phyloP scores from a whole-genome alignment of 2,113 vertebrate species.

The Setophaga coronata region DNA sequence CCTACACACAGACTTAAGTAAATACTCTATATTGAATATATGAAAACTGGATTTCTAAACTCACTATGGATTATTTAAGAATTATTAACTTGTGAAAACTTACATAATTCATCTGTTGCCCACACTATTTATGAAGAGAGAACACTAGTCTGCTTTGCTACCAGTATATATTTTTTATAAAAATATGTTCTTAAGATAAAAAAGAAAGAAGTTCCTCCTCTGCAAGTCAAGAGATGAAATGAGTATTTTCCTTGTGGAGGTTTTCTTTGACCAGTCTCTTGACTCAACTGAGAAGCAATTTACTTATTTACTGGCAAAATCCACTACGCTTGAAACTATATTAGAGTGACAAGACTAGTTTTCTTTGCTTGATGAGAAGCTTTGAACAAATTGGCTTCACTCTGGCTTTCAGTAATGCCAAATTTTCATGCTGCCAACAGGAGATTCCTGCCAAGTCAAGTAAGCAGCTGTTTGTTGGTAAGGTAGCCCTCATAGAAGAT shows the following conservation, averaged over 20 bases:
- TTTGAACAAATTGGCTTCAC: not conserved
- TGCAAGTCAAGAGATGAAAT: not conserved
- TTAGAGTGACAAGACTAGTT: not conserved
- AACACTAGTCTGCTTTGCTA: not conserved
- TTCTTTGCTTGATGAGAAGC: not conserved
- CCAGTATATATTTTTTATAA: not conserved
- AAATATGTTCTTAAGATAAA: not conserved
- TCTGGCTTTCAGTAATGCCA: not conserved
- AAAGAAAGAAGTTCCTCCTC: not conserved
- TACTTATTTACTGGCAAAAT: slow-evolving; percentile 3
- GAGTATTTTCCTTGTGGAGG: not conserved
- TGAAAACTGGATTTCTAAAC: not conserved
- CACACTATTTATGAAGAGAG: not conserved
- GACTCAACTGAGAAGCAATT: not conserved
- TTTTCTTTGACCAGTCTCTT: not conserved
- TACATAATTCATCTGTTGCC: not conserved
- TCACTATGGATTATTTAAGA: not conserved
- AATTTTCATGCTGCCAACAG: not conserved
- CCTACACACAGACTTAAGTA: not conserved
- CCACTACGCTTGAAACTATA: not conserved
- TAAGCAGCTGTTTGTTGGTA: not conserved
- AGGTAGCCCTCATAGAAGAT: not conserved
- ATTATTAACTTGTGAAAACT: not conserved
- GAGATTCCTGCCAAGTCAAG: not conserved
- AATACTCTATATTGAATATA: not conserved